Conservation (phyloP, 2,888 invertebrate genomes). For the Pheosia gnoma region DNA sequence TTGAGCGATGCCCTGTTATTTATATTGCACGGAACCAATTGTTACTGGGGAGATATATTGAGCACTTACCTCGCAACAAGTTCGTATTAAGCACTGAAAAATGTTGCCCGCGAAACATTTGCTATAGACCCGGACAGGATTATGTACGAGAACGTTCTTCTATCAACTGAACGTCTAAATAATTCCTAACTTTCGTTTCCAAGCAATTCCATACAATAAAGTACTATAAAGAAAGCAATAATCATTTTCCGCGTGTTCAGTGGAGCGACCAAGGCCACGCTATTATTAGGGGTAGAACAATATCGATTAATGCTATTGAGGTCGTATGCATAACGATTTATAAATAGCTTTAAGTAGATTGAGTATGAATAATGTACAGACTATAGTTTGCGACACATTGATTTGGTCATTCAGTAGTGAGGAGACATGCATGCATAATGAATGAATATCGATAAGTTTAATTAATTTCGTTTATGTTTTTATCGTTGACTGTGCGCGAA, state of each 20-base stretch:
- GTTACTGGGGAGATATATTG: slow-evolving; percentile 25
- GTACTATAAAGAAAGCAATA: neutral
- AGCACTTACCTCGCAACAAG: slow-evolving; percentile 4
- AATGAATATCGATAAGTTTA: too few species aligned
- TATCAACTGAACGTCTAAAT: neutral
- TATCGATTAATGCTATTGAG: slow-evolving; percentile 1
- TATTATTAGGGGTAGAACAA: slow-evolving; percentile 8
- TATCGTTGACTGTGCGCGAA: too few species aligned
- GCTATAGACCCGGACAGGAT: neutral
- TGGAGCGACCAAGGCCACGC: slow-evolving; percentile 2
- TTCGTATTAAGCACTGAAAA: slow-evolving; percentile 3
- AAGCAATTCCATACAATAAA: neutral
- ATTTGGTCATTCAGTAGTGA: too few species aligned
- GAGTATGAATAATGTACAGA: neutral
- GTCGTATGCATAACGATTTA: slow-evolving; percentile 8
- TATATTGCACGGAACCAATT: slow-evolving; percentile 50
- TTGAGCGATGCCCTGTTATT: slow-evolving; percentile 49
- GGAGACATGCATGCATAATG: too few species aligned
- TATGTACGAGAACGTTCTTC: too few species aligned
- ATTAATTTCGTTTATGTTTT: too few species aligned
- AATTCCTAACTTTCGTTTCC: neutral
- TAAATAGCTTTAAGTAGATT: neutral
- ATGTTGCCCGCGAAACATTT: neutral
- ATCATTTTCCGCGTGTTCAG: slow-evolving; percentile 3
- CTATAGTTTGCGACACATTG: too few species aligned